These are phyloP conservation scores for Agrypnus murinus DNA, from an alignment of 2,888 invertebrate species.

Conservation along the genomic window DNA sequence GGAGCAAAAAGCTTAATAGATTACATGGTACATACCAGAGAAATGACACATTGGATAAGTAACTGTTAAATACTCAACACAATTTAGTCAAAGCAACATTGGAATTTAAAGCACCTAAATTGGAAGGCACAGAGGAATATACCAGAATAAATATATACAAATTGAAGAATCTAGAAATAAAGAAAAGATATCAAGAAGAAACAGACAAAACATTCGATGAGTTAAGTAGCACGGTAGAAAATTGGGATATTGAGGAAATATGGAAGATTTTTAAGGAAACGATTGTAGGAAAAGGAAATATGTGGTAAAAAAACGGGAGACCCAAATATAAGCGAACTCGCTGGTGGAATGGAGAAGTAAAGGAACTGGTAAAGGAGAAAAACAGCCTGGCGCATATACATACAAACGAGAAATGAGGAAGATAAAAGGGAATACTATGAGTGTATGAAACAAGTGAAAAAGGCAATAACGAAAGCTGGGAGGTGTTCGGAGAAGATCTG, in stretches of 20 bases:
- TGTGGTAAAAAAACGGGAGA: too few species aligned
- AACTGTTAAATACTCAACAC: not conserved
- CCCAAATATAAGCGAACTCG: too few species aligned
- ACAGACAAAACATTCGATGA: too few species aligned
- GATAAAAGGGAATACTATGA: not conserved
- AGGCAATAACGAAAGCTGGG: too few species aligned
- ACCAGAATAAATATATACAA: not conserved
- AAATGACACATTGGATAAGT: slow-evolving; percentile 1
- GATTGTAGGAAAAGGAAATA: not conserved
- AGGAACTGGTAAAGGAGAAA: too few species aligned
- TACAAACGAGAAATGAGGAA: too few species aligned
- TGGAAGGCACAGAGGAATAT: not conserved
- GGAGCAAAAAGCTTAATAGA: slow-evolving; percentile 6
- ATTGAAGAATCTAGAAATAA: not conserved
- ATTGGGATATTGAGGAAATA: not conserved
- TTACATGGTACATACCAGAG: not conserved
- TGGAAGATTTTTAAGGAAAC: not conserved
- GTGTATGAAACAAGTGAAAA: not conserved
- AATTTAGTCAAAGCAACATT: not conserved
- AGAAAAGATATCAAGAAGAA: too few species aligned
- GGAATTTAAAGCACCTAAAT: too few species aligned
- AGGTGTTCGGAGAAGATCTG: too few species aligned
- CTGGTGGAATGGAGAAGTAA: too few species aligned
- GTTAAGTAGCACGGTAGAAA: not conserved
- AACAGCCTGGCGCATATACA: not conserved